Evolutionary conservation across 2,888 invertebrate genomes (phyloP).

Genomic region (Drosophila mayaguana): DNA sequence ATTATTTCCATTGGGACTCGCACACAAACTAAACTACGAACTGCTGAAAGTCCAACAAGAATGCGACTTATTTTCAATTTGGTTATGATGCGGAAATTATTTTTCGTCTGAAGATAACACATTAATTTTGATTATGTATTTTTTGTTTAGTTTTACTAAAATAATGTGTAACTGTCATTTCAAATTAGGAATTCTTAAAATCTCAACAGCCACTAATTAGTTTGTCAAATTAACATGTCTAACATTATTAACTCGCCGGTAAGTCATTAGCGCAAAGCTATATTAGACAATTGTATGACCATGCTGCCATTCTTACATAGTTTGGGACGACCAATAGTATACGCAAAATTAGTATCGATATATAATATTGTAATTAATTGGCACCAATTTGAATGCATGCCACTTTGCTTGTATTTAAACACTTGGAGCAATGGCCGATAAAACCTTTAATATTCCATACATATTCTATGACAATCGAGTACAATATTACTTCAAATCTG

Average conservation of each 20-base stretch:
- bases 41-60: conserved; percentile 76
- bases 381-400: background rate
- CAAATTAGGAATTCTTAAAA: too few species aligned
- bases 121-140: too few species aligned
- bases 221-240: too few species aligned
- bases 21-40: conserved; percentile 62
- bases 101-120: too few species aligned
- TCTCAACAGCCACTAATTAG: too few species aligned
- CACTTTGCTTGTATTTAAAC: background rate
- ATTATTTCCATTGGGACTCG: conserved; percentile 64
- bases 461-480: conserved; percentile 14
- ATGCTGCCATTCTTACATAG: too few species aligned
- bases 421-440: conserved; percentile 14
- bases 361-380: background rate
- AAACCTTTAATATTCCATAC: conserved; percentile 42
- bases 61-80: conserved; percentile 76
- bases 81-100: conserved; percentile 73
- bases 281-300: too few species aligned
- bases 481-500: conserved; percentile 83
- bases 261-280: too few species aligned
- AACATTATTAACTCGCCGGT: too few species aligned
- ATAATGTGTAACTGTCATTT: too few species aligned
- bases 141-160: too few species aligned
- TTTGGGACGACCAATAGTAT: too few species aligned
- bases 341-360: background rate